Evolutionary conservation across 2,797 vertebrate species (phyloP).

Genomic region (Peromyscus eremicus): DNA sequence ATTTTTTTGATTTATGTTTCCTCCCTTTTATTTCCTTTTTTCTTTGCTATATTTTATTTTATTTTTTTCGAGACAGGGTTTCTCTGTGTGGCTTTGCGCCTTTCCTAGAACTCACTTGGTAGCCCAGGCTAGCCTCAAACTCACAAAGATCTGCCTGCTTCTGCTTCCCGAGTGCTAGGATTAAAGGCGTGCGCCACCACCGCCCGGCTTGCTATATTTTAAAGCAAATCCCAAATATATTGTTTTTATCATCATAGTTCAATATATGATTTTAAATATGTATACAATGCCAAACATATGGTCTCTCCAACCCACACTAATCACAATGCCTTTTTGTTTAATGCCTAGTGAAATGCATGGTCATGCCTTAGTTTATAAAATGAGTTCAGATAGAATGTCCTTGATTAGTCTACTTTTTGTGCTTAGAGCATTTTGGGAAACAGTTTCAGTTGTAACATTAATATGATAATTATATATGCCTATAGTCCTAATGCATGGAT

Average conservation of each 20-base stretch:
- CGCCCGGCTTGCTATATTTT: constrained; percentile 11
- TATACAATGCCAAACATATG: background rate
- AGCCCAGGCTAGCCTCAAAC: too few relatives aligned
- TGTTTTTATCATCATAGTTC: background rate
- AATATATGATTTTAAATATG: background rate
- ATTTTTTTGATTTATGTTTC: background rate
- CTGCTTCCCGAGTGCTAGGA: too few relatives aligned
- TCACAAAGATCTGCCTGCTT: too few relatives aligned
- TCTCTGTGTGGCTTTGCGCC: too few relatives aligned
- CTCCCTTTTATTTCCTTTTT: background rate
- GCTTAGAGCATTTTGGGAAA: constrained; percentile 20
- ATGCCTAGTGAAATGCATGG: background rate
- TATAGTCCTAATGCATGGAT: background rate
- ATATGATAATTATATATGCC: background rate
- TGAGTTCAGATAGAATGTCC: background rate
- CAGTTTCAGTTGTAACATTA: constrained; percentile 7
- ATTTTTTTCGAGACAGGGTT: too few relatives aligned
- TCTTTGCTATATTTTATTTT: constrained; percentile 28
- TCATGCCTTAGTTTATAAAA: background rate
- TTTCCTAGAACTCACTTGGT: too few relatives aligned
- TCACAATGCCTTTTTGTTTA: background rate
- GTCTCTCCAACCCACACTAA: background rate
- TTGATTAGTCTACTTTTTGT: background rate
- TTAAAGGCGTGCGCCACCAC: too few relatives aligned
- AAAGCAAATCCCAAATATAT: background rate